Conservation (phyloP, 2,888 invertebrate species). For the Cerastoderma edule region DNA sequence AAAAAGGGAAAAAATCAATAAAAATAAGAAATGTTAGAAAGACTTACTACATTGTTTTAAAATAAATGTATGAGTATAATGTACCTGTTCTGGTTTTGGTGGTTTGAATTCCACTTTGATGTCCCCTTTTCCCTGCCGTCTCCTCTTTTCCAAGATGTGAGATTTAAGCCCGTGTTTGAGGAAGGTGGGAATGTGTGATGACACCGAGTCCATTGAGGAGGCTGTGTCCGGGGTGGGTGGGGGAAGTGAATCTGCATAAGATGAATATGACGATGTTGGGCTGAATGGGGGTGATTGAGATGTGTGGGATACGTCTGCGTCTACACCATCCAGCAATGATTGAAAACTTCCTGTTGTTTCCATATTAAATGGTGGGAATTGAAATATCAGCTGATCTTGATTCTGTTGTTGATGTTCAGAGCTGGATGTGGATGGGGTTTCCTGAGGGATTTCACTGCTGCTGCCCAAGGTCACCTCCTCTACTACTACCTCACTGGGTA, state of each 20-base stretch:
- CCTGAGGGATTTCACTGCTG: not conserved
- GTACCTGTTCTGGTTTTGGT: constrained; percentile 59
- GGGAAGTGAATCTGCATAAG: constrained; percentile 20
- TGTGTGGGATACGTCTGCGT: not conserved
- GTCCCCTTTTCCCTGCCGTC: constrained; percentile 70
- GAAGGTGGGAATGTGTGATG: constrained; percentile 47
- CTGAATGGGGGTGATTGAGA: constrained; percentile 35
- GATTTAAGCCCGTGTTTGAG: constrained; percentile 72
- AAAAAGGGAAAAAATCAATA: no score
- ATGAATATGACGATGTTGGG: constrained; percentile 27
- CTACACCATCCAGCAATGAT: not conserved
- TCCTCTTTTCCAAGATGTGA: constrained; percentile 68
- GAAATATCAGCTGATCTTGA: constrained; percentile 10
- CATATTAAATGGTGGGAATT: constrained; percentile 13
- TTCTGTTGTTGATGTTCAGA: constrained; percentile 15
- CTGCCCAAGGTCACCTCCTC: not conserved
- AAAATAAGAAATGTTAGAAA: no score
- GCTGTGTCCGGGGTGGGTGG: constrained; percentile 46
- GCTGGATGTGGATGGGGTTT: constrained; percentile 24
- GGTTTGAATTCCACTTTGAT: constrained; percentile 64
- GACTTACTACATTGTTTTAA: no score
- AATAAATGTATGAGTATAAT: no score
- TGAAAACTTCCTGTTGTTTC: constrained; percentile 13
- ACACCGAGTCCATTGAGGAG: constrained; percentile 14
- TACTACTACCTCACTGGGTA: constrained; percentile 6